Evolutionary conservation across 1,140 invertebrate genomes (phyloP).

Genomic region (Tetragnatha versicolor): DNA sequence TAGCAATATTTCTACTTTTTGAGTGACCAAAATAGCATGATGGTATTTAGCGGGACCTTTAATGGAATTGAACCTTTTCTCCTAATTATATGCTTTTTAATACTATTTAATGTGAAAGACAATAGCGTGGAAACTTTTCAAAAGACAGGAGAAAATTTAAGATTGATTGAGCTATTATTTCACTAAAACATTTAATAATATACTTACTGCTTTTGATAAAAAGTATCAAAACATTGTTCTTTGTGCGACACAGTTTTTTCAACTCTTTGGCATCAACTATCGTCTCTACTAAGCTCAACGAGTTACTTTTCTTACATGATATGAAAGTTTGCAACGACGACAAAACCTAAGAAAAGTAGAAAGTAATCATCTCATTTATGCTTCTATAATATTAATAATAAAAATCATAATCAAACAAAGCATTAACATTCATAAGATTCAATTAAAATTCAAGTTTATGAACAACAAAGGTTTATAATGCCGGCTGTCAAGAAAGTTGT

Average conservation of each 20-base stretch:
- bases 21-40: too few relatives aligned
- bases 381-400: background rate
- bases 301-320: conserved; percentile 23
- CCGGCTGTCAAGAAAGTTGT: background rate
- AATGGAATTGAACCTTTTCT: too few relatives aligned
- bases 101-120: too few relatives aligned
- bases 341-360: background rate
- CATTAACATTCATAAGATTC: background rate
- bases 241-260: conserved; percentile 82
- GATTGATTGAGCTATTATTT: too few relatives aligned
- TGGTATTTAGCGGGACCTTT: too few relatives aligned
- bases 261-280: conserved; percentile 79
- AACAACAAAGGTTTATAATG: background rate
- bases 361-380: too few relatives aligned
- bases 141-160: too few relatives aligned
- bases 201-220: conserved; percentile 68
- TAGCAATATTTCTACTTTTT: too few relatives aligned
- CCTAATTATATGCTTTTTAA: too few relatives aligned
- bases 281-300: conserved; percentile 57
- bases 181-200: too few relatives aligned
- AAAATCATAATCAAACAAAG: background rate
- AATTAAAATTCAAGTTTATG: background rate
- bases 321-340: background rate
- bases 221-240: conserved; percentile 81
- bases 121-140: too few relatives aligned